Conservation (phyloP, 2,888 invertebrate genomes). For the Melanargia galathea region DNA sequence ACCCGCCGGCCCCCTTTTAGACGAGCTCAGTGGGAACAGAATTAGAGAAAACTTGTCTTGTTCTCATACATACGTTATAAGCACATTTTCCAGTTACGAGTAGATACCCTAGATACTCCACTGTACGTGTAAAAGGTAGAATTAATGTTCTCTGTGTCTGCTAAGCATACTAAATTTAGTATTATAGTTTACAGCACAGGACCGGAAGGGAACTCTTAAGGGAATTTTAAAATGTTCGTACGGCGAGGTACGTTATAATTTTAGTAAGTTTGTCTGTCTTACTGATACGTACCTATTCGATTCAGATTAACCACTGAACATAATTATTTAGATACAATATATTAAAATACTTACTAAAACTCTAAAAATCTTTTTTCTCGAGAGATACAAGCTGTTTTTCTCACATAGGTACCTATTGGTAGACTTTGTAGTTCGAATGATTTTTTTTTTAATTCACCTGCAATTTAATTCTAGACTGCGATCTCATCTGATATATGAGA, state of each 20-base stretch:
- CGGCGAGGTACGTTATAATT: no score
- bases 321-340: no score
- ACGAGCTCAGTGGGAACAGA: neutral
- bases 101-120: neutral
- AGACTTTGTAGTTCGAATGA: slow-evolving; percentile 2
- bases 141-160: neutral
- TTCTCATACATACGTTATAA: neutral
- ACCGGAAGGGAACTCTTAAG: no score
- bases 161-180: neutral
- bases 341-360: no score
- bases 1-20: neutral
- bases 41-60: slow-evolving; percentile 6
- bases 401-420: no score
- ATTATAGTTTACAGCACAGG: no score
- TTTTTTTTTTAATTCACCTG: no score
- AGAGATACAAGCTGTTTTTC: neutral
- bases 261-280: neutral
- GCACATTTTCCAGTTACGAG: neutral
- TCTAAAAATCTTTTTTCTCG: no score
- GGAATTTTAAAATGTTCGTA: no score
- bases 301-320: no score
- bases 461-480: no score
- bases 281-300: neutral
- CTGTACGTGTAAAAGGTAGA: neutral
- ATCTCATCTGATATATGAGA: no score